These are phyloP conservation scores for Crotophaga sulcirostris DNA, from an alignment of 2,113 vertebrate genomes.

Conservation along the genomic window DNA sequence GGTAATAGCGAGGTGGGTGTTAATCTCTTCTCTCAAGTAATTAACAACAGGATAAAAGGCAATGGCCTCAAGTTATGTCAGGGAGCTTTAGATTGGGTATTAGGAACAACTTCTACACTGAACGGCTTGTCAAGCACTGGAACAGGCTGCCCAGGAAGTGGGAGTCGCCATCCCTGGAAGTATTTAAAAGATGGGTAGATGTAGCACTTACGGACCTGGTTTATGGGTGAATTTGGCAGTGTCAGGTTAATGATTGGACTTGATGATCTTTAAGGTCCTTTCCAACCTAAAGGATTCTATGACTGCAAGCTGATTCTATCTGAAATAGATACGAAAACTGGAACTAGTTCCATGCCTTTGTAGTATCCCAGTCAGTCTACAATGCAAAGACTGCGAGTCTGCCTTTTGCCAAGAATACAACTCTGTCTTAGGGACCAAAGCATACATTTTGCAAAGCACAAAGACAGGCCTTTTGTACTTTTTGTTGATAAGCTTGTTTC, in stretches of 20 bases:
- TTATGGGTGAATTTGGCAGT: neutral
- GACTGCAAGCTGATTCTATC: neutral
- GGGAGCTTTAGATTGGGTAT: neutral
- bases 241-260: neutral
- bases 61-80: neutral
- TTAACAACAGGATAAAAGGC: accelerated
- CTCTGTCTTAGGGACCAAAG: neutral
- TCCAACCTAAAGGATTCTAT: neutral
- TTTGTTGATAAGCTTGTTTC: neutral
- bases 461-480: neutral
- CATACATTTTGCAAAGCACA: accelerated
- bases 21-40: neutral
- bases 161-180: neutral
- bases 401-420: neutral
- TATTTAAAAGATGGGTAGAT: neutral
- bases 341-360: neutral
- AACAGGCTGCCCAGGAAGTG: neutral
- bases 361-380: neutral
- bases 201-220: neutral
- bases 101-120: neutral
- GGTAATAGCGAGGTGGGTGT: accelerated
- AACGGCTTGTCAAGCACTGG: neutral
- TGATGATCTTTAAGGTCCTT: neutral
- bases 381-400: neutral
- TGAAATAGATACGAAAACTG: neutral